Conservation (phyloP, 2,113 vertebrate genomes). For the Trogon melanurus region DNA sequence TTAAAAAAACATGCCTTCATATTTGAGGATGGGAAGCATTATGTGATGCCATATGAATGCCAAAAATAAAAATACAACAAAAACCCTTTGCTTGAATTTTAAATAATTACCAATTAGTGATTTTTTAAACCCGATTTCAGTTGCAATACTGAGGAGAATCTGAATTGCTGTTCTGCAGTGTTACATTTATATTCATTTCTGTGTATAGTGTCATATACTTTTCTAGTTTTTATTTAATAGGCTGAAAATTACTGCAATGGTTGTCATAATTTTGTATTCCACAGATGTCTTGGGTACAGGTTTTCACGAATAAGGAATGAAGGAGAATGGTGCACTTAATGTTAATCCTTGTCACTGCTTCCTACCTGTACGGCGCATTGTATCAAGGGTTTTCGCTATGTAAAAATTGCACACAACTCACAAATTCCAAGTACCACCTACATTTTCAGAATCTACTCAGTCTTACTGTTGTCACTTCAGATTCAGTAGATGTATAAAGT, state of each 20-base stretch:
- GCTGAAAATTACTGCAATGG: neutral
- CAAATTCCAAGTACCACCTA: neutral
- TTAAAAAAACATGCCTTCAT: neutral
- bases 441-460: neutral
- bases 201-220: neutral
- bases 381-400: neutral
- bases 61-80: neutral
- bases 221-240: neutral
- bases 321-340: neutral
- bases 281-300: neutral
- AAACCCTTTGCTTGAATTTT: neutral
- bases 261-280: neutral
- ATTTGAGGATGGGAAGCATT: neutral
- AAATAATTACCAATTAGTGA: neutral
- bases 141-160: neutral
- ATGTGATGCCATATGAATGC: neutral
- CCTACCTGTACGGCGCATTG: accelerated
- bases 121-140: neutral
- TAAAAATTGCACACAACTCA: neutral
- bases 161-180: neutral
- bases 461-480: neutral
- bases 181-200: neutral
- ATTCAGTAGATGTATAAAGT: neutral
- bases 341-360: neutral
- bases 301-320: neutral